Evolutionary conservation across 2,113 vertebrate genomes (phyloP).

Genomic region (Macquaria australasica): DNA sequence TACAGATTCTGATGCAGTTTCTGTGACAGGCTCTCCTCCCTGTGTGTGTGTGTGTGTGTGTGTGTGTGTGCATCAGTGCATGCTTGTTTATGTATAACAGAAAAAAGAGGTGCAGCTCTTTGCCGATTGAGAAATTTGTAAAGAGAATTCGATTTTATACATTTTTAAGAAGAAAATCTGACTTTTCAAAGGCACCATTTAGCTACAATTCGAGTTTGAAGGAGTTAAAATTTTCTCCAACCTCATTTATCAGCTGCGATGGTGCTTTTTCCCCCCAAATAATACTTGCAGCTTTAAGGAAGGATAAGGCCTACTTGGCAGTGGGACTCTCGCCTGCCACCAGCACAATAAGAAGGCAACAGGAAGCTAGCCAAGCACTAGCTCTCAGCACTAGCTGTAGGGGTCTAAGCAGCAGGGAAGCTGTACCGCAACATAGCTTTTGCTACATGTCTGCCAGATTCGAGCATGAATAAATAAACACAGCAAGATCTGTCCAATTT

Average conservation of each 20-base stretch:
- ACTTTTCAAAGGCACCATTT: not conserved
- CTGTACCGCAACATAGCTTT: constrained; percentile 63
- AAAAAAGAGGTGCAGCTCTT: constrained; percentile 1
- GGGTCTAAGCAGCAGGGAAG: constrained; percentile 56
- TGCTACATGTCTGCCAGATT: constrained; percentile 65
- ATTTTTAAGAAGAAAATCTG: not conserved
- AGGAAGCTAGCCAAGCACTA: constrained; percentile 69
- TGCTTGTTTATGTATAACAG: constrained; percentile 1
- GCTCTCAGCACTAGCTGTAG: constrained; percentile 66
- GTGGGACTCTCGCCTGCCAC: constrained; percentile 52
- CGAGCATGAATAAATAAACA: constrained; percentile 74
- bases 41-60: not conserved
- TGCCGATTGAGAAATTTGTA: constrained; percentile 2
- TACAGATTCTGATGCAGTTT: constrained; percentile 24
- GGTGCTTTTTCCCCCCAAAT: not conserved
- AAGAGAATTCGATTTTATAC: not conserved
- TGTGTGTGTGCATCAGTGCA: not conserved
- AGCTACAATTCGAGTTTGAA: constrained; percentile 9
- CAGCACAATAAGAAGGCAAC: constrained; percentile 73
- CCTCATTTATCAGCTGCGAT: constrained; percentile 44
- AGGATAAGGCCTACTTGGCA: constrained; percentile 74
- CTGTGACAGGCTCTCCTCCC: constrained; percentile 23
- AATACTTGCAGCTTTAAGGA: constrained; percentile 61
- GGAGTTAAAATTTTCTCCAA: constrained; percentile 2
- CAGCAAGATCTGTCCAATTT: constrained; percentile 66